phyloP scores from a whole-genome alignment of 2,113 vertebrate genomes.

The Apus apus region DNA sequence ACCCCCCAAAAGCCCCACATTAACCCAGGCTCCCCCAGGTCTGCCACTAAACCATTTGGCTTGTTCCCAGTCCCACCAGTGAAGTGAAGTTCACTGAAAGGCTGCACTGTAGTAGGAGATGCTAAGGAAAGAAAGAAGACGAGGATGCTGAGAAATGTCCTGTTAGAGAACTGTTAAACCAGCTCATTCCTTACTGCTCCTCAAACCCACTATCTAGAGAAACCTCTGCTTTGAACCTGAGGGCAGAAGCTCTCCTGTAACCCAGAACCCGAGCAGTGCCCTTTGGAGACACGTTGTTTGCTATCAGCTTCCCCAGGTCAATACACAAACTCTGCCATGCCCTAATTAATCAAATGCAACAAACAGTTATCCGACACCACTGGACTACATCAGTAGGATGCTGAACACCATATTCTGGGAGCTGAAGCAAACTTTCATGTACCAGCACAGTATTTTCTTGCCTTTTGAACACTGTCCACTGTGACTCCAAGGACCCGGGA shows the following conservation, averaged over 20 bases:
- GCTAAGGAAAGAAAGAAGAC: neutral
- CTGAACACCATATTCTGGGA: neutral
- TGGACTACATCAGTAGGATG: accelerated
- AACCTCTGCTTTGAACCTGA: neutral
- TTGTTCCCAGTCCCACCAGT: neutral
- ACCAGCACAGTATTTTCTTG: neutral
- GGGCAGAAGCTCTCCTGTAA: neutral
- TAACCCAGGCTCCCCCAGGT: neutral
- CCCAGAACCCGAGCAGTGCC: neutral
- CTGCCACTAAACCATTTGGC: neutral
- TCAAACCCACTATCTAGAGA: neutral
- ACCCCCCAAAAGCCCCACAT: neutral
- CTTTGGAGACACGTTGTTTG: neutral
- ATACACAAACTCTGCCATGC: neutral
- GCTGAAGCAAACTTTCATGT: neutral
- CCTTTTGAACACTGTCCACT: neutral
- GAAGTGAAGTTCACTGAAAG: neutral
- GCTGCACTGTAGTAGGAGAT: neutral
- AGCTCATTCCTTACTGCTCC: neutral
- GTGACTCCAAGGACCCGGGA: neutral
- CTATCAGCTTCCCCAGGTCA: neutral
- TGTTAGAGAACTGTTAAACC: neutral
- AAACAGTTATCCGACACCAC: neutral
- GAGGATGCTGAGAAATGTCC: neutral
- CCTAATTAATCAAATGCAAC: neutral